Percentiles rank a stretch among this genome's conserved stretches.
phyloP scores from a whole-genome alignment of 2,888 invertebrate genomes.

The Ennomos erosarius region DNA sequence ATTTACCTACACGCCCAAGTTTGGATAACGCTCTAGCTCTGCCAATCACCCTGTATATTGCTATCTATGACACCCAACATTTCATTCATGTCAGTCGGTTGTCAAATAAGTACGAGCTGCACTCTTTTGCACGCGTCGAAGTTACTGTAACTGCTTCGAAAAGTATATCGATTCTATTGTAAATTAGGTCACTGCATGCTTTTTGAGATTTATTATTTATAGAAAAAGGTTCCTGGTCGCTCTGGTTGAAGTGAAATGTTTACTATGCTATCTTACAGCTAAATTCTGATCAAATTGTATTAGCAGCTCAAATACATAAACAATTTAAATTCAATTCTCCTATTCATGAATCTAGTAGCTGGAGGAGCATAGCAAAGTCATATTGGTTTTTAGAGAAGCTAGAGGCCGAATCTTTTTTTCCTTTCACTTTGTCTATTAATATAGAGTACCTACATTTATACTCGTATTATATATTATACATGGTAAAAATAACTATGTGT shows the following conservation, averaged over 20 bases:
- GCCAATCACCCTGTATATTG: too few relatives aligned
- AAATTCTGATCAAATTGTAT: slow-evolving; percentile 36
- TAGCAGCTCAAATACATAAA: slow-evolving; percentile 16
- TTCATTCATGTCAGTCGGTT: slow-evolving; percentile 20
- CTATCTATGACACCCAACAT: too few relatives aligned
- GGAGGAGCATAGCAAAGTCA: slow-evolving; percentile 1
- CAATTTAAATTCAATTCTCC: slow-evolving; percentile 27
- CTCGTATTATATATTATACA: too few relatives aligned
- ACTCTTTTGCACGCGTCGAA: slow-evolving; percentile 23
- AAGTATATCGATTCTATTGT: slow-evolving; percentile 49
- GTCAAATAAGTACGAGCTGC: slow-evolving; percentile 18
- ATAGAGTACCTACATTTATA: too few relatives aligned
- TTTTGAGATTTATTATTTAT: slow-evolving; percentile 54
- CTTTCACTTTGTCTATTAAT: too few relatives aligned
- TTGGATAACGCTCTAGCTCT: too few relatives aligned
- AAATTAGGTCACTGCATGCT: slow-evolving; percentile 52
- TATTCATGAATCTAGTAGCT: slow-evolving; percentile 25
- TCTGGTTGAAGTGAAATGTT: slow-evolving; percentile 36
- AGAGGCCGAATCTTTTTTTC: neutral
- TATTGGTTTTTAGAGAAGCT: slow-evolving; percentile 7
- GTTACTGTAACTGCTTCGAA: slow-evolving; percentile 35
- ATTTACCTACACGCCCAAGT: too few relatives aligned
- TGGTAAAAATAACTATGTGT: too few relatives aligned
- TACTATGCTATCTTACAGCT: slow-evolving; percentile 34
- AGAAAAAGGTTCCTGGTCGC: slow-evolving; percentile 39